Conservation (phyloP, 2,113 vertebrate genomes). For the Calyptommatus sinebrachiatus region DNA sequence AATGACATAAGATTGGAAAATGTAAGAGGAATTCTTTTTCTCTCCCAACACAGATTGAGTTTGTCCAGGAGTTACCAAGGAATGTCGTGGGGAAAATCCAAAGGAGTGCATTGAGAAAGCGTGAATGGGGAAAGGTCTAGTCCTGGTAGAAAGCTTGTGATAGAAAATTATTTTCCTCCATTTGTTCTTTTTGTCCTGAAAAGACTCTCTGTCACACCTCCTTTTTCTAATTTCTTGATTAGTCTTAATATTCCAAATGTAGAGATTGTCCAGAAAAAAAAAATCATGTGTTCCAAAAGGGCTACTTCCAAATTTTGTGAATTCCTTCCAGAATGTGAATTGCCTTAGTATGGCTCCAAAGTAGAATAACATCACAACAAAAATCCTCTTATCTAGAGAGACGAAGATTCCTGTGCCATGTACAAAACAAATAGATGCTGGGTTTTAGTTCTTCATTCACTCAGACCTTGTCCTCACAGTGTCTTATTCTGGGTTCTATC, state of each 20-base stretch:
- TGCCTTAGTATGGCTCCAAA: neutral
- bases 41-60: conserved; percentile 71
- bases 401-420: neutral
- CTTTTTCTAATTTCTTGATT: neutral
- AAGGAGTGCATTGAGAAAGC: conserved; percentile 66
- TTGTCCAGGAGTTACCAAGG: conserved; percentile 77
- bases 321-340: neutral
- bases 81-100: conserved; percentile 76
- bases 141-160: neutral
- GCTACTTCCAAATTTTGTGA: neutral
- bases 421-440: neutral
- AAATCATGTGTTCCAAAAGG: too few relatives aligned
- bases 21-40: neutral
- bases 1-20: neutral
- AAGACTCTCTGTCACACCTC: neutral
- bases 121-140: conserved; percentile 65
- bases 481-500: too few relatives aligned
- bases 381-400: neutral
- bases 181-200: neutral
- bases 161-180: rapidly evolving
- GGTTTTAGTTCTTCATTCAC: neutral
- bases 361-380: neutral
- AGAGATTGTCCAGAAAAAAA: too few relatives aligned
- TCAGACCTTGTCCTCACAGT: neutral
- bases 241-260: neutral